Evolutionary conservation across 2,888 invertebrate genomes (phyloP), one percentile per base, ranked within the genome.

Genomic region (Imbricaverruca yamaguchii): DNA sequence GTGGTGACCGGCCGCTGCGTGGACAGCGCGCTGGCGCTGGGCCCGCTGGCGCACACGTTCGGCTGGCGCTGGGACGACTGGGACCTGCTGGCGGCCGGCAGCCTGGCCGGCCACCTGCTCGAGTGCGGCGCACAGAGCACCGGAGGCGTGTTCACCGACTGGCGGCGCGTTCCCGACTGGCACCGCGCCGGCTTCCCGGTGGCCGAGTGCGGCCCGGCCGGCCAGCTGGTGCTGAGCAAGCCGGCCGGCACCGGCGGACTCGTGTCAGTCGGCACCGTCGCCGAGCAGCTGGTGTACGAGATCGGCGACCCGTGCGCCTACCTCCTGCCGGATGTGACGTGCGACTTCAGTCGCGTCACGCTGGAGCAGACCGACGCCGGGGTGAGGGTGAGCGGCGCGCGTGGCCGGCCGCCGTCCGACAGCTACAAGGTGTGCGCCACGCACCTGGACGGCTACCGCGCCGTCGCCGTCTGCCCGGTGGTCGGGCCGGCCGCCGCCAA

Each of bases 91-190:
- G 88, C 89, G 53, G 85, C 87, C 82, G 89, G 88, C 81, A 88
- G 89, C 84, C 85, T 89, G 81, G 89, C 89, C 63, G 89, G 89
- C 39, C 89, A 89, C 84, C 85, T 89, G 80, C 86, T 89, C 61
- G 89, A 89, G 84, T 89, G 89, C 87, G 89, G 89, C 69, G 89
- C 89, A 39, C 89, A 89, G 84, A 86, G 86, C 6, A 89, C 89
- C 79, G 89, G 89, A 53, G 89, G 89, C 10, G 87, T 88, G 63
- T 88, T 87, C 84, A 89, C 89, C 74, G 89, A 89, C 84, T 89
- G 89, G 89, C 86, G 88, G 63, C 83, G 83, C 80, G 87, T 89
- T 6, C 84, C 85, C 57, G 87, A 87, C 82, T 89, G 88, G 88
- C 88, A 86, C 82, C 84, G 85, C 77, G 85, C 85, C 83, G 85